A percentile compares a stretch with the other conserved stretches of the same genome.
These are phyloP conservation scores for Lycaena phlaeas DNA, from an alignment of 2,888 invertebrate species.

Conservation along the genomic window DNA sequence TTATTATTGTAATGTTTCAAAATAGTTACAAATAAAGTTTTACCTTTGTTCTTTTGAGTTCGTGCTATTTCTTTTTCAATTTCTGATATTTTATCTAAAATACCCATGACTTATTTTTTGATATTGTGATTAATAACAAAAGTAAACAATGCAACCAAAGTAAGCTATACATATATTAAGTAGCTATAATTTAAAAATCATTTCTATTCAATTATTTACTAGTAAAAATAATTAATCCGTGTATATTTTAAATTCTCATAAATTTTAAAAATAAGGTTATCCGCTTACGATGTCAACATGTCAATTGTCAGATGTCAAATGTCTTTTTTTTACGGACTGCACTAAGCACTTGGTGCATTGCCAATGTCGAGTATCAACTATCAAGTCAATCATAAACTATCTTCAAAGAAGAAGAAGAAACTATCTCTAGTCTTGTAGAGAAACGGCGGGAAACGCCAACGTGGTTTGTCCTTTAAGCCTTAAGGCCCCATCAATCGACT, in stretches of 20 bases:
- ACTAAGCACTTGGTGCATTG: no score
- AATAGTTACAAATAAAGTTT: no score
- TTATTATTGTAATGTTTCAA: no score
- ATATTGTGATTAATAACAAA: neutral
- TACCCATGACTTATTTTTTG: constrained; percentile 83
- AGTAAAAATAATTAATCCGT: constrained; percentile 11
- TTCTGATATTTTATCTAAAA: constrained; percentile 98
- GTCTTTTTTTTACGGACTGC: no score
- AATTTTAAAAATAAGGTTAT: constrained; percentile 19
- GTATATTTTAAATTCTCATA: no score
- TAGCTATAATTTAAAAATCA: constrained; percentile 16
- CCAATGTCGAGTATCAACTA: no score
- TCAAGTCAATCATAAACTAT: no score
- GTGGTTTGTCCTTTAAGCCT: no score
- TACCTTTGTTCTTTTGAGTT: constrained; percentile 99
- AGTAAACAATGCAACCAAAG: neutral
- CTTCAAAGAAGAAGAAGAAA: no score
- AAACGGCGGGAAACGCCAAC: no score
- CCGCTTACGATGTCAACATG: constrained; percentile 20
- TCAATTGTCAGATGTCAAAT: constrained; percentile 9
- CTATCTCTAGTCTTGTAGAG: no score
- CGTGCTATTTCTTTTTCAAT: constrained; percentile 98
- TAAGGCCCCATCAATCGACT: no score
- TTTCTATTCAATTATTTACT: constrained; percentile 10
- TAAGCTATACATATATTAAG: neutral